Evolutionary conservation across 2,888 invertebrate genomes (phyloP), one percentile per base, ranked within the genome.

Genomic region (Drosophila mettleri): DNA sequence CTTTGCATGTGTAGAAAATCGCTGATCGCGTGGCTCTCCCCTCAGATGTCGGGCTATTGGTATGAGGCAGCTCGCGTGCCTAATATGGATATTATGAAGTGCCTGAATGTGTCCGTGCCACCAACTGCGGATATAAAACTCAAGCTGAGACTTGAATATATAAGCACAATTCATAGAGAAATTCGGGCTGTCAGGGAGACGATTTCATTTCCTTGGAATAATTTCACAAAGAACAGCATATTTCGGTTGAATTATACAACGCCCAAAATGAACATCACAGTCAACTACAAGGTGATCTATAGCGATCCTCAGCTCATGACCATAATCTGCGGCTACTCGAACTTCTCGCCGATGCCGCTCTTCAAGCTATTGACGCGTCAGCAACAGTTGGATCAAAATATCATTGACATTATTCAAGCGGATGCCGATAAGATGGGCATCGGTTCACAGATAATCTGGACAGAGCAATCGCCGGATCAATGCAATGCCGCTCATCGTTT

Each of bases 161-260:
- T 80, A 1, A 82, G 72, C 48, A 81, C 72, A 10, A 51, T 77
- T 0, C 69, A 75, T 48, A 49, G 54, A 0, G 24, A 61, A 1
- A 65, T 73, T 64, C 18, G 51, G 10, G 51, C 24, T 2, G 61
- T 61, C 2, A 48, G 66, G 2, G 75, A 89, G 16, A 51, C 60
- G 0, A 22, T 88, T 0, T 16, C 27, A 5, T 88, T 89, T 52
- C 78, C 78, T 2, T 86, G 88, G 88, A 12, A 73, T 41, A 16
- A 45, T 9, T 7, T 33, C 0, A 86, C 82, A 0, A 36, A 69
- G 8, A 57, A 64, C 5, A 86, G 89, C 3, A 51, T 36, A 3
- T 88, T 88, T 18, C 27, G 27, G 16, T 9, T 45, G 2, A 2
- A 18, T 3, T 45, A 45, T 12, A 3, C 2, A 29, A 7, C 27